Evolutionary conservation across 1,140 invertebrate species (phyloP), one percentile per base, ranked within the genome.

Genomic region (Drosophila ogumai): DNA sequence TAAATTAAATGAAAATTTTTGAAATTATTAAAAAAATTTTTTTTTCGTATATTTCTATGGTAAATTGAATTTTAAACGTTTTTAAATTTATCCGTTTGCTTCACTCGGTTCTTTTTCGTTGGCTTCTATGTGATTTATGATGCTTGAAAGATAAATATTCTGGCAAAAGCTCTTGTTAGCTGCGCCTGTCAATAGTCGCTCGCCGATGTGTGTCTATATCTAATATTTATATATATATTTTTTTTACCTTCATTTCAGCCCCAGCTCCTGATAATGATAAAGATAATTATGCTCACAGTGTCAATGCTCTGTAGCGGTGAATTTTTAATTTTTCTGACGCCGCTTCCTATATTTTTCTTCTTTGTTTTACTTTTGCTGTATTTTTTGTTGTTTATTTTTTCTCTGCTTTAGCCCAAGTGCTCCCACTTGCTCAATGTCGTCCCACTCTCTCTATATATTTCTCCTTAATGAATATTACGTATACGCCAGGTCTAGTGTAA

Each of bases 121-220:
- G 17, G 47, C 38, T 50, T 50, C 25, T 58, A 32, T 77, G 77
- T 90, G 84, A 90, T 88, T 88, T 88, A 88, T 88, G 84, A 90
- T 90, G 84, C 84, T 84, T 88, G 84, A 88, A 88, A 88, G 85
- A 88, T 88, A 88, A 90, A 81, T 55, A 55, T 84, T 90, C 76
- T 72, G 58, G 68, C 60, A 75, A 81, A 36, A 90, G 66, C 73
- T 69, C 64, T 84, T 72, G 84, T 78, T 90, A 90, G 81, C 77
- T 81, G 79, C 79, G 64, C 61, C 85, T 88, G 84, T 88, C 84
- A 88, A 88, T 88, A 90, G 74, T 80, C 68, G 72, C 76, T 79
- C 60, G 66, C 31, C 43, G 25, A 57, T 63, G 59, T 52, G 38
- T 58, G 67, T 71, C 66, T 47, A 43, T 68, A 54, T 69, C 15